Base-by-base conservation (phyloP, 2,113 vertebrate species). In the Anoplopoma fimbria region DNA sequence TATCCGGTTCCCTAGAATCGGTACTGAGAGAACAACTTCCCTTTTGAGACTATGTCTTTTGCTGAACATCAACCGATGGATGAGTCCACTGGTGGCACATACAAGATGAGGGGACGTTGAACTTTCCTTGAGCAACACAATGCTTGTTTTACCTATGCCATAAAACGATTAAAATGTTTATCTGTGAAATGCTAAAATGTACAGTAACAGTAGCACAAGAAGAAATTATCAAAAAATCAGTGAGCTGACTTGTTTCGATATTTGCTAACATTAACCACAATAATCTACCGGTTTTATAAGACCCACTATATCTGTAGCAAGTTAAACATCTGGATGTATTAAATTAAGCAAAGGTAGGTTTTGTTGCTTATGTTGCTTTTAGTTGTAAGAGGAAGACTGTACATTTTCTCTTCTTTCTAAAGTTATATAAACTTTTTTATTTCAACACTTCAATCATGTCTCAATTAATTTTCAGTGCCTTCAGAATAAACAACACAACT, bases 391-490 rank as follows among this genome's bases (percentile, higher is more conserved):
- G 23, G 2, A 7, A 23, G 19, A 75, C 13, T 5, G n/a, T 21
- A 58, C 4, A n/a, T 67, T n/a, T n/a, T n/a, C 0, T 36, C 6
- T 1, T 51, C 17, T 40, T n/a, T 7, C 1, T n/a, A 23, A 51
- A 51, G 31, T 6, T 9, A 14, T 60, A 7, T 5, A 45, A 2
- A 34, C 61, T 40, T 33, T 62, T 61, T 7, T 58, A n/a, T n/a
- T 21, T 23, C 51, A 1, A 0, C 15, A 42, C 40, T 38, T 21
- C 15, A 69, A 4, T 31, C 6, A 40, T 49, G 10, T 65, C 7
- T 45, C 2, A 33, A n/a, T 58, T 77, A 75, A 0, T 23, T 62
- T 90, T 80, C 62, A 87, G 82, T 33, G 17, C 2, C 1, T 6
- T 21, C 31, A 49, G 1, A 2, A 45, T 17, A 38, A 1, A 12